phyloP scores from a whole-genome alignment of 2,113 vertebrate genomes.

The Hemichromis elongatus region DNA sequence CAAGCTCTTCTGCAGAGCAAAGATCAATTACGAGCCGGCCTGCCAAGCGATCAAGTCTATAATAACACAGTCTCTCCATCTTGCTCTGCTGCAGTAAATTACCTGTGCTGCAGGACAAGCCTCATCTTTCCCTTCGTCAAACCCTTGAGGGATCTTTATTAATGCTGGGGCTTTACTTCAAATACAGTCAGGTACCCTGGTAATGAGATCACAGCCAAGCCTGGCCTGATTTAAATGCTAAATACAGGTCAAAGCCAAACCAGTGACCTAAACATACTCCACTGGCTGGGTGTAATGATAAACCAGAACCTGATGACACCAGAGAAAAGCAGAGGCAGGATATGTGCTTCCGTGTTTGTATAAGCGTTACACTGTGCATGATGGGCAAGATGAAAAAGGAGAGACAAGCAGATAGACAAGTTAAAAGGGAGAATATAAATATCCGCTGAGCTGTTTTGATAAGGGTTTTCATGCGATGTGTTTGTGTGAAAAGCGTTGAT shows the following conservation, averaged over 20 bases:
- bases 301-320: background rate
- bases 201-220: slow-evolving; percentile 62
- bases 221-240: slow-evolving; percentile 64
- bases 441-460: background rate
- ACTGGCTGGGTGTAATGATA: slow-evolving; percentile 21
- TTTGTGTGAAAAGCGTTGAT: background rate
- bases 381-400: background rate
- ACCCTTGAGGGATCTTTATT: slow-evolving; percentile 57
- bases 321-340: background rate
- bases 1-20: slow-evolving; percentile 46
- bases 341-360: background rate
- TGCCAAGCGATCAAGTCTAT: slow-evolving; percentile 69
- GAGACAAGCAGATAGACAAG: background rate
- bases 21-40: slow-evolving; percentile 62
- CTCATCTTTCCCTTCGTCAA: slow-evolving; percentile 27
- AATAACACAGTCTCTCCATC: slow-evolving; percentile 69
- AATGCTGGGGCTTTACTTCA: slow-evolving; percentile 61
- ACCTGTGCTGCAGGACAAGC: slow-evolving; percentile 57
- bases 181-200: slow-evolving; percentile 51
- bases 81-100: slow-evolving; percentile 66
- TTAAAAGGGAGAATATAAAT: slow-evolving; percentile 7
- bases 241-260: slow-evolving; percentile 54
- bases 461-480: background rate
- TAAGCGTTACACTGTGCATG: background rate
- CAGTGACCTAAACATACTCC: slow-evolving; percentile 27